These are phyloP conservation scores for Spilosoma lubricipeda DNA, from an alignment of 2,888 invertebrate genomes.

Conservation along the genomic window DNA sequence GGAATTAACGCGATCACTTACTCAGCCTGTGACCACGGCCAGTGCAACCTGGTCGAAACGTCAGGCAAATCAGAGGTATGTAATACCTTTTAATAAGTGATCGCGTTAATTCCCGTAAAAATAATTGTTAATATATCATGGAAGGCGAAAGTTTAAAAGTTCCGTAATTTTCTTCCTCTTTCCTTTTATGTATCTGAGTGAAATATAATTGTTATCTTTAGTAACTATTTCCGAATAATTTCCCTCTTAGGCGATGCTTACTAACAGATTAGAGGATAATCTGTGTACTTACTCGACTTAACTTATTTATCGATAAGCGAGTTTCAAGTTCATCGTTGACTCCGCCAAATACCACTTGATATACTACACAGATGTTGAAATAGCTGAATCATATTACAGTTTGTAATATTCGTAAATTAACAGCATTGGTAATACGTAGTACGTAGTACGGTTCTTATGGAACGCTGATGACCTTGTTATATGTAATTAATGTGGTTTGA, in stretches of 20 bases:
- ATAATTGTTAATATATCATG: no score
- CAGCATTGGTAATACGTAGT: not conserved
- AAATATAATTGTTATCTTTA: not conserved
- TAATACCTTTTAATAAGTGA: no score
- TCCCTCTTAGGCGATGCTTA: conserved; percentile 52
- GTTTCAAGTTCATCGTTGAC: conserved; percentile 36
- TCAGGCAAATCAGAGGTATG: no score
- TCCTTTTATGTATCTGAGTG: not conserved
- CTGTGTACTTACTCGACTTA: conserved; percentile 50
- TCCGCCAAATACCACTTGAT: conserved; percentile 53
- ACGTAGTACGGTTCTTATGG: not conserved
- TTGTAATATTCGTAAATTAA: conserved; percentile 28
- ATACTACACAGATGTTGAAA: conserved; percentile 36
- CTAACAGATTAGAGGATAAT: conserved; percentile 16
- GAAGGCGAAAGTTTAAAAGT: no score
- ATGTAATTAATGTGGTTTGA: not conserved
- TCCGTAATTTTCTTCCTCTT: not conserved
- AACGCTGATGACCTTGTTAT: conserved; percentile 3
- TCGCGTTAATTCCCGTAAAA: no score
- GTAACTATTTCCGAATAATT: conserved; percentile 55
- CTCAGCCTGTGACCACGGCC: no score
- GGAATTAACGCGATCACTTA: no score
- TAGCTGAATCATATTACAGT: conserved; percentile 16
- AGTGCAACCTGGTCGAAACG: no score
- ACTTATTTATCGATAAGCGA: conserved; percentile 65